Evolutionary conservation across 35 echinoderm and acorn worm species (phyloP), one percentile per base, ranked within the genome.

Genomic region (Ophioderma brevispina): DNA sequence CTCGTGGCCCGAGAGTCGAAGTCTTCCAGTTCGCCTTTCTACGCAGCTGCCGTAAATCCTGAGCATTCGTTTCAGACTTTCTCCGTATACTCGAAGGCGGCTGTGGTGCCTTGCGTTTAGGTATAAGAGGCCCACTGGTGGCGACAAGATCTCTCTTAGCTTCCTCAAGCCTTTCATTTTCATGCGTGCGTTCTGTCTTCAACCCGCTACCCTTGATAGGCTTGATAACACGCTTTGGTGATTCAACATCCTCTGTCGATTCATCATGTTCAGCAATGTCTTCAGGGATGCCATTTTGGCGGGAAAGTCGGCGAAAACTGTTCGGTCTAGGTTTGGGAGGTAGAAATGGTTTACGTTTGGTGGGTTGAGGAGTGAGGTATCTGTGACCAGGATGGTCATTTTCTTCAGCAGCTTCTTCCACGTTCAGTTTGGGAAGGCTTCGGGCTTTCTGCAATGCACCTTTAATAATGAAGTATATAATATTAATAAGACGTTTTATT

Each of bases 281-380:
- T 6, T 13, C 23, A 25, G 59, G 59, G 4, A 70, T 18, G 59
- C 59, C 59, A 70, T 70, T 70, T 70, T 18, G 1, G 2, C 28
- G 28, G 2, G 59, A 25, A 8, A 17, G 17, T 46, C 41, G 41
- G 4, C 59, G 59, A 3, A 18, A 30, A 30, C 28, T 70, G 59
- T 34, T 86, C 23, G 21, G 14, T 13, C 52, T 30, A 13, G 35
- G 56, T 17, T 17, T 87, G 11, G 35, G 38, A 35, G 85, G 85
- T 33, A 77, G 40, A 4, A 87, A 37, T 36, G 85, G 64, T 38
- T 87, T 87, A 38, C 85, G 42, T 38, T 87, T 87, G 1, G 85
- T 38, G 1, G 85, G 85, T 78, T 87, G 85, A 31, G 85, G 85
- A 31, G 85, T 87, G 36, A 77, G 64, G 75, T 87, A 87, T 0